Evolutionary conservation across 2,113 vertebrate species (phyloP).

Genomic region (Sinocyclocheilus rhinocerous): DNA sequence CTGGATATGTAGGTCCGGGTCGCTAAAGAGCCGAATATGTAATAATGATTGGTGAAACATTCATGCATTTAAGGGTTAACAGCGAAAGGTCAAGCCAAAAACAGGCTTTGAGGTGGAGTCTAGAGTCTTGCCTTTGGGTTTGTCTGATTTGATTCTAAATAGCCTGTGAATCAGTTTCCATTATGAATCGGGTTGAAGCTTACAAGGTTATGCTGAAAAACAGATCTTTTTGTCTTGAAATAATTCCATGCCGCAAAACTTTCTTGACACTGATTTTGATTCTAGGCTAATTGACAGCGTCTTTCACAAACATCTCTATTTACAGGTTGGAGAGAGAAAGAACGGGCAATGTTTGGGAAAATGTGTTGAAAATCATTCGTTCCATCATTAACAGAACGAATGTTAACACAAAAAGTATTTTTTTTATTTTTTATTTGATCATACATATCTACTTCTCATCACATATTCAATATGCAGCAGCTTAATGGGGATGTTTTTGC

Average conservation of each 20-base stretch:
- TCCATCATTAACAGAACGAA: no score
- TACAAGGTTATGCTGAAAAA: no score
- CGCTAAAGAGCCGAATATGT: no score
- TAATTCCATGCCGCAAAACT: neutral
- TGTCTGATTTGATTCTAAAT: neutral
- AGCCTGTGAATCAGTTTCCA: neutral
- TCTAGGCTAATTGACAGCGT: neutral
- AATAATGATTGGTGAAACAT: no score
- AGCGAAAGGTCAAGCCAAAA: neutral
- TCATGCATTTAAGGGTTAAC: neutral
- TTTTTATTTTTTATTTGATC: neutral
- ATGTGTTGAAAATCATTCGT: neutral
- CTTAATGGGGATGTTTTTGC: no score
- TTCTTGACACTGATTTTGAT: no score
- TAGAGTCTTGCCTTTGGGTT: neutral
- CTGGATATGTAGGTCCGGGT: no score
- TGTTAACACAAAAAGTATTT: no score
- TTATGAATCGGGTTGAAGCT: neutral
- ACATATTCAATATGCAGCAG: neutral
- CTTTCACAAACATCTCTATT: neutral
- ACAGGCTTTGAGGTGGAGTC: neutral
- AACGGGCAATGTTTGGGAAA: neutral
- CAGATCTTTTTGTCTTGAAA: neutral
- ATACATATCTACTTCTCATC: no score
- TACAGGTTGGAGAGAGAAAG: neutral